A percentile compares a stretch with the other conserved stretches of the same genome.
phyloP scores from a whole-genome alignment of 2,113 vertebrate species.

The Rallus limicola region DNA sequence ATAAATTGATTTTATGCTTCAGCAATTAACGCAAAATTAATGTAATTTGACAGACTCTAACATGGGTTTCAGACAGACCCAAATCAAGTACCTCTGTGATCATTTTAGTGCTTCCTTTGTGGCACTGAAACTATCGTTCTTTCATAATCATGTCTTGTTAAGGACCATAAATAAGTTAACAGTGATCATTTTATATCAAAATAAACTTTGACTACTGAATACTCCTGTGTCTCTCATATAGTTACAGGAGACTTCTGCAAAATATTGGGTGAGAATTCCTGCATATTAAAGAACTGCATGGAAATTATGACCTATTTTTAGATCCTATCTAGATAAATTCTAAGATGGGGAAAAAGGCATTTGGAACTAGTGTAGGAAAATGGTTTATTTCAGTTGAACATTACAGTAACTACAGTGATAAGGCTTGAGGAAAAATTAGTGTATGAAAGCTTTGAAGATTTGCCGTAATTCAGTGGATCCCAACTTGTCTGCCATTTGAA shows the following conservation, averaged over 20 bases:
- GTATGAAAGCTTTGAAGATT: not conserved
- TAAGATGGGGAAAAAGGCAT: not conserved
- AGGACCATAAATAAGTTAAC: not conserved
- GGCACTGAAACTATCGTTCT: not conserved
- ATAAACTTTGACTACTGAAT: constrained; percentile 18
- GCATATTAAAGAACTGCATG: not conserved
- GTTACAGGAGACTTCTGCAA: not conserved
- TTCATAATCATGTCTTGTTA: constrained; percentile 4
- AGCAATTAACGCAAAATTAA: constrained; percentile 42
- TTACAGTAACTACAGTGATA: not conserved
- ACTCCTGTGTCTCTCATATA: not conserved
- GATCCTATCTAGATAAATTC: not conserved
- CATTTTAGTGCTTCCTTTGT: not conserved
- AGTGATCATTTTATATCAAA: not conserved
- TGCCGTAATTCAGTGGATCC: not conserved
- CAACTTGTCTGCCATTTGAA: not conserved
- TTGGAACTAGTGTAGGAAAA: not conserved
- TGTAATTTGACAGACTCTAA: constrained; percentile 22
- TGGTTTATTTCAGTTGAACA: not conserved
- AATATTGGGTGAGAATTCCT: not conserved
- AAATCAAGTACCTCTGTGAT: not conserved
- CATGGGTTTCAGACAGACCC: not conserved
- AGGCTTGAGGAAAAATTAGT: not conserved
- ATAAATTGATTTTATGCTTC: constrained; percentile 56
- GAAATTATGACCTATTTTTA: constrained; percentile 43